Conservation (phyloP, 2,113 vertebrate genomes). For the Collichthys lucidus region DNA sequence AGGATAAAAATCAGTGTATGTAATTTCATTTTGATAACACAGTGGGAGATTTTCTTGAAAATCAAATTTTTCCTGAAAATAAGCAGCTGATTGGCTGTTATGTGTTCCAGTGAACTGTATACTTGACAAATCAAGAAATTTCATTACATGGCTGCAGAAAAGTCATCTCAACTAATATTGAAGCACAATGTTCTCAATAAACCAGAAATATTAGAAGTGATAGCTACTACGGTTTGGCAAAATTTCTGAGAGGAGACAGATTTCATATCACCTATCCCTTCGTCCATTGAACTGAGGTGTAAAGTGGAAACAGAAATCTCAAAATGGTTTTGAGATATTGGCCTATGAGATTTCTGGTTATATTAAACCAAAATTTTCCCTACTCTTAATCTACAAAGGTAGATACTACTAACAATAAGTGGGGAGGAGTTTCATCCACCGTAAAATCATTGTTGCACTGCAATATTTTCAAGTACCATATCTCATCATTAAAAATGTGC, state of each 20-base stretch:
- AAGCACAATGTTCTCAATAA: background rate
- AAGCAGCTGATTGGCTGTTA: background rate
- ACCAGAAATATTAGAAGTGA: background rate
- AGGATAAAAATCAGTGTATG: background rate
- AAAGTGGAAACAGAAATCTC: background rate
- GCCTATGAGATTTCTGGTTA: too few relatives aligned
- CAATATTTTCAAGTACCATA: constrained; percentile 5
- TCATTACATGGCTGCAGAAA: background rate
- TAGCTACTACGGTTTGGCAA: background rate
- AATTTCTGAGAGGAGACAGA: background rate
- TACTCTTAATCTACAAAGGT: too few relatives aligned
- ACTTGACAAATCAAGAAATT: background rate
- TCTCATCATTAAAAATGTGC: constrained; percentile 37
- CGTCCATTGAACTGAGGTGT: too few relatives aligned
- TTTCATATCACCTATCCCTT: background rate
- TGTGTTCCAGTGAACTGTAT: background rate
- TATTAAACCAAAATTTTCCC: too few relatives aligned
- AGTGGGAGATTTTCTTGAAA: background rate
- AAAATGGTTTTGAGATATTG: background rate
- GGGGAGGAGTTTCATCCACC: too few relatives aligned
- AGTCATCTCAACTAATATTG: background rate
- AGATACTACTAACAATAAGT: too few relatives aligned
- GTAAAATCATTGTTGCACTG: background rate
- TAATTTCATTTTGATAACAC: background rate
- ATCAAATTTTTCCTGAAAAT: background rate